Base-by-base conservation (phyloP, 2,888 invertebrate genomes). In the Thera obeliscata region DNA sequence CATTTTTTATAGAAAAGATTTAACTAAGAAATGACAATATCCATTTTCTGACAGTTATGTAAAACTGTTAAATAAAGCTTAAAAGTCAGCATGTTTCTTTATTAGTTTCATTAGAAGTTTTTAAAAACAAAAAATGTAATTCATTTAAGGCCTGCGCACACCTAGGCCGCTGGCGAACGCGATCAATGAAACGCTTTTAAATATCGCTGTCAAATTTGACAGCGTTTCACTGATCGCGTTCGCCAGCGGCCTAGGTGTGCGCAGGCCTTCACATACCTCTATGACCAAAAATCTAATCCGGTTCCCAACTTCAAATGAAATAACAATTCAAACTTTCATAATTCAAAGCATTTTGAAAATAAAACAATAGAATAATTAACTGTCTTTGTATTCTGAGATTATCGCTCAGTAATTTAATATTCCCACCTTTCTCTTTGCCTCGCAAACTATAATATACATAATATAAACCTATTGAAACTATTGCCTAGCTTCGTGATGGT, bases 351-450 rank as follows among this genome's bases (percentile, higher is more conserved):
- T 63, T 69, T 63, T 43, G 7, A 55, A 71, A 71, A 71, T 67
- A 68, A 71, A 71, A 72, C 71, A 72, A 72, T 67, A 74, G 67
- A 69, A 69, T 70, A 67, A 71, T 54, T 56, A 55, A 61, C 70
- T 72, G 66, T 72, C 71, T 68, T 69, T 70, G 64, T 68, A 57
- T 54, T 48, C 65, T 69, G 72, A 62, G 66, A 64, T 59, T 75
- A 66, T 22, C 22, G 22, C 76, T 67, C 55, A 57, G 72, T 78
- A 80, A 83, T 78, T 78, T 70, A 70, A 81, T 81, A 78, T 74
- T 73, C 73, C 74, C 72, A 74, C 78, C 82, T 82, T 81, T 82
- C 81, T 79, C 80, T 78, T 76, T 70, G 67, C 64, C 66, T 71
- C 52, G 60, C 59, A 65, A 61, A 64, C 69, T 64, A 55, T 61